Evolutionary conservation across 2,888 invertebrate species (phyloP).

Genomic region (Calameuta filiformis): DNA sequence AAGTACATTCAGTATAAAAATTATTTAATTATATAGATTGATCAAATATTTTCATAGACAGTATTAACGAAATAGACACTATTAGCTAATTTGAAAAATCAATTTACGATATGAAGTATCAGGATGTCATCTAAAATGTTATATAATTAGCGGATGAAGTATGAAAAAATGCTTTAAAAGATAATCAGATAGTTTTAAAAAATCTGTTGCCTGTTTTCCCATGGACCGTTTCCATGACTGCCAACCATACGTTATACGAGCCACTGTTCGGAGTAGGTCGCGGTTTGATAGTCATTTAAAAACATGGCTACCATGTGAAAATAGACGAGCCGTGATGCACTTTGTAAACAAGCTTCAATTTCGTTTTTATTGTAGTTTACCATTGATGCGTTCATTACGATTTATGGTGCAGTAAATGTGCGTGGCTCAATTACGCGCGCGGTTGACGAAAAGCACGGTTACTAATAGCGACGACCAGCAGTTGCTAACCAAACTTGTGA

Average conservation of each 20-base stretch:
- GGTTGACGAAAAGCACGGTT: neutral
- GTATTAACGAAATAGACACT: neutral
- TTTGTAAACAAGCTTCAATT: slow-evolving; percentile 37
- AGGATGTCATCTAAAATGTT: neutral
- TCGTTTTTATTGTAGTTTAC: slow-evolving; percentile 26
- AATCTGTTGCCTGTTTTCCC: neutral
- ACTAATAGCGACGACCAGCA: neutral
- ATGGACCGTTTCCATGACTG: neutral
- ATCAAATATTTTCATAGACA: neutral
- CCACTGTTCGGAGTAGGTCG: neutral
- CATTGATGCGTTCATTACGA: neutral
- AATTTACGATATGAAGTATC: neutral
- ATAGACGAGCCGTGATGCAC: slow-evolving; percentile 33
- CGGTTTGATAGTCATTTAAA: slow-evolving; percentile 28
- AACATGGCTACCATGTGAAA: slow-evolving; percentile 46
- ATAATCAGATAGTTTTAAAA: neutral
- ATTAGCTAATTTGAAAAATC: neutral
- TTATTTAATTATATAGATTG: neutral
- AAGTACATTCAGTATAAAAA: neutral
- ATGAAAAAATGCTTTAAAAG: neutral
- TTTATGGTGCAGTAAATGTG: neutral
- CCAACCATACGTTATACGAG: neutral
- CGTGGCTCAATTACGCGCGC: neutral
- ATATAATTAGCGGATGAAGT: neutral
- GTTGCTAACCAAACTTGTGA: neutral